Conservation (phyloP, 2,888 invertebrate species). For the Mallateleia sp. region DNA sequence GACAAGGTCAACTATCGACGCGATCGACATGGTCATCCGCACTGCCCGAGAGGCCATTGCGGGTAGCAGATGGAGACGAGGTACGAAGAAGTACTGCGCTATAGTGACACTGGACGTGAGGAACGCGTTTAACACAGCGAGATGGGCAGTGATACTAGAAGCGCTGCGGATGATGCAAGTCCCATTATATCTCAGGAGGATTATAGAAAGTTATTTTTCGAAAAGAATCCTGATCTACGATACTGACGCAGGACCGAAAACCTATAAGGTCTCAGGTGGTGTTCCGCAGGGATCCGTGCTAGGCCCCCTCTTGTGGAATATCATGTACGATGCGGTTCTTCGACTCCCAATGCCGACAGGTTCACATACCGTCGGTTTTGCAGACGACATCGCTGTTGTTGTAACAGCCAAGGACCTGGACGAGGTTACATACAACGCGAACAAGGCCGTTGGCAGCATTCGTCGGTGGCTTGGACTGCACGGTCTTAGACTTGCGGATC, state of each 20-base stretch:
- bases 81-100: too few species aligned
- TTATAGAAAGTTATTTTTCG: background rate
- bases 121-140: background rate
- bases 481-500: too few species aligned
- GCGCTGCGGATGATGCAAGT: background rate
- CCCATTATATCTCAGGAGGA: background rate
- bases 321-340: slow-evolving; percentile 28
- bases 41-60: slow-evolving; percentile 54
- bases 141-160: background rate
- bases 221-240: background rate
- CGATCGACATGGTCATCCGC: slow-evolving; percentile 49
- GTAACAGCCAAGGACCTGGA: background rate
- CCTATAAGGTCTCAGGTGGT: slow-evolving; percentile 6
- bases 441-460: slow-evolving; percentile 19
- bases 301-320: slow-evolving; percentile 2
- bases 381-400: background rate
- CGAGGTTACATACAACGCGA: slow-evolving; percentile 22
- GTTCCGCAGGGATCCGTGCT: slow-evolving; percentile 22
- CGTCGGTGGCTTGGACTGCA: too few species aligned
- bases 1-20: slow-evolving; percentile 67
- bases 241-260: background rate
- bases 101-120: too few species aligned
- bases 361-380: slow-evolving; percentile 23
- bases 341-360: background rate
- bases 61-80: too few species aligned